phyloP scores from a whole-genome alignment of 1,140 invertebrate genomes.

The Sarcophaga bullata region DNA sequence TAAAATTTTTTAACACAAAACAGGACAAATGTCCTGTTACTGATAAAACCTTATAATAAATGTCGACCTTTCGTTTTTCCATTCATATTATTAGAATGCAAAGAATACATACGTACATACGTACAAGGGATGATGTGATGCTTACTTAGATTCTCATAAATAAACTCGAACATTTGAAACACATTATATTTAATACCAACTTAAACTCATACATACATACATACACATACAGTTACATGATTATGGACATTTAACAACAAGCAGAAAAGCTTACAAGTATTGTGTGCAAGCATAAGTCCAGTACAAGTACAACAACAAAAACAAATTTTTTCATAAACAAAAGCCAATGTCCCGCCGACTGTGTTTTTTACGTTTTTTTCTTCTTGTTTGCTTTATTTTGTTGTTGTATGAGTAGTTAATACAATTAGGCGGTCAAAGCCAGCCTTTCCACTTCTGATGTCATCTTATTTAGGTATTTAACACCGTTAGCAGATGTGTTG shows the following conservation, averaged over 20 bases:
- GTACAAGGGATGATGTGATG: not conserved
- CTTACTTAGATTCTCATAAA: not conserved
- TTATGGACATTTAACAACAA: not conserved
- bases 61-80: slow-evolving; percentile 65
- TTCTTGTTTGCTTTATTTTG: not conserved
- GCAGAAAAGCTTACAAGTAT: not conserved
- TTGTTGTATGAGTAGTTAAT: not conserved
- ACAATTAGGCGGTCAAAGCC: slow-evolving; percentile 21
- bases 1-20: slow-evolving; percentile 35
- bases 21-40: slow-evolving; percentile 59
- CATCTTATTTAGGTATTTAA: not conserved
- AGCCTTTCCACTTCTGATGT: slow-evolving; percentile 26
- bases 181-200: not conserved
- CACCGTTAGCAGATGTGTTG: too few species aligned
- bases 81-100: slow-evolving; percentile 49
- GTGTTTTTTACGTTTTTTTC: too few species aligned
- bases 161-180: not conserved
- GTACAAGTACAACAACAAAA: slow-evolving; percentile 9
- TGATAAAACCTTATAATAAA: slow-evolving; percentile 65
- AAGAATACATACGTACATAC: not conserved
- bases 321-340: slow-evolving; percentile 13
- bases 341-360: slow-evolving; percentile 1
- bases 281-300: too few species aligned
- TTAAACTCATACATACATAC: not conserved
- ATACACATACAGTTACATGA: not conserved